Evolutionary conservation across 2,888 invertebrate species (phyloP).

Genomic region (Bellardia bayeri): DNA sequence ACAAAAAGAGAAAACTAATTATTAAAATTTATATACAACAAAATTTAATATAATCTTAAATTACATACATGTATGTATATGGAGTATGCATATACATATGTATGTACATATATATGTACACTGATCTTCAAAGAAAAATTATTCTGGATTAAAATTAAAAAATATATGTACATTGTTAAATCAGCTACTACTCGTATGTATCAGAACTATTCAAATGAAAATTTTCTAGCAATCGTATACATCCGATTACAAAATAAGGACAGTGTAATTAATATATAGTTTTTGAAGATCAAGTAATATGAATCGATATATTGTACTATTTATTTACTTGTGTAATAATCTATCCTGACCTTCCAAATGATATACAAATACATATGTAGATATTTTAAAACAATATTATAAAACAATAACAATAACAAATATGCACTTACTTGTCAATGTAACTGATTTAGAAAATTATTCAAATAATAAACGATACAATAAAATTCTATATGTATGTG

Average conservation of each 20-base stretch:
- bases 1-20: background rate
- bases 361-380: conserved; percentile 41
- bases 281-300: background rate
- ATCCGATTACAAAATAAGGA: no score
- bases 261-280: background rate
- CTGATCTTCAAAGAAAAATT: background rate
- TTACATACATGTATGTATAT: no score
- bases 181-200: no score
- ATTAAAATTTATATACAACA: background rate
- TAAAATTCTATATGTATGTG: background rate
- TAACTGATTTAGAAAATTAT: conserved; percentile 13
- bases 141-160: no score
- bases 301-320: background rate
- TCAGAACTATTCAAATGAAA: no score
- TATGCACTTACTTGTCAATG: conserved; percentile 27
- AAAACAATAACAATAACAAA: background rate
- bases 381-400: conserved; percentile 23
- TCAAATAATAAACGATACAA: conserved; percentile 1
- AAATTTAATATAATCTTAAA: background rate
- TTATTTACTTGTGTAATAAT: background rate
- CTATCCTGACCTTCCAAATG: conserved; percentile 38
- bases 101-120: background rate
- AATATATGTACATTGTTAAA: no score
- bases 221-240: no score
- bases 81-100: background rate